phyloP scores from a whole-genome alignment of 2,113 vertebrate genomes.

The Balaeniceps rex region DNA sequence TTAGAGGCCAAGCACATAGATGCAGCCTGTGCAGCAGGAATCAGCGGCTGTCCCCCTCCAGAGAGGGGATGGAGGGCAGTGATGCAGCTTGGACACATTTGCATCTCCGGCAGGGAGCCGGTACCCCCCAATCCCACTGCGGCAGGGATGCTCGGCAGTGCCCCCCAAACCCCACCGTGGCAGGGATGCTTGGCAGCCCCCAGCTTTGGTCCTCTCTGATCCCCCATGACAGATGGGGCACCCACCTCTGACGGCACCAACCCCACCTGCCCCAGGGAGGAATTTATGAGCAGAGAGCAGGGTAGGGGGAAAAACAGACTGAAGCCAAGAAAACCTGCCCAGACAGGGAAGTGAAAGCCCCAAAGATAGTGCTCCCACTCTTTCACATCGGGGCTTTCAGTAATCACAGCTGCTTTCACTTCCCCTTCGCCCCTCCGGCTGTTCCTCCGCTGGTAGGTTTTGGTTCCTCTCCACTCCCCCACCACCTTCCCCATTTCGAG shows the following conservation, averaged over 20 bases:
- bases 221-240: accelerated
- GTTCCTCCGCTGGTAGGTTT: slow-evolving; percentile 7
- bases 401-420: slow-evolving; percentile 53
- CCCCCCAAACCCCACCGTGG: accelerated
- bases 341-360: slow-evolving; percentile 53
- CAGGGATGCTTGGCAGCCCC: not conserved
- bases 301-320: not conserved
- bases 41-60: no score
- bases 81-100: not conserved
- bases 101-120: not conserved
- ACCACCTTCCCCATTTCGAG: not conserved
- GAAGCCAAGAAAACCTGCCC: not conserved
- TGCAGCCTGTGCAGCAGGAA: not conserved
- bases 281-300: not conserved
- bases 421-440: not conserved
- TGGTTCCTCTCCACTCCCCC: not conserved
- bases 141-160: not conserved
- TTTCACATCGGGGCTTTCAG: not conserved
- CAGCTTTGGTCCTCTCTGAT: accelerated
- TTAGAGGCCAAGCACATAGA: not conserved
- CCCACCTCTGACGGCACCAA: not conserved
- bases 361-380: not conserved
- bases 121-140: not conserved
- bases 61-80: not conserved
- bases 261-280: not conserved